These are phyloP conservation scores for Drosophila yakuba DNA, from an alignment of 1,140 invertebrate genomes.

Conservation along the genomic window DNA sequence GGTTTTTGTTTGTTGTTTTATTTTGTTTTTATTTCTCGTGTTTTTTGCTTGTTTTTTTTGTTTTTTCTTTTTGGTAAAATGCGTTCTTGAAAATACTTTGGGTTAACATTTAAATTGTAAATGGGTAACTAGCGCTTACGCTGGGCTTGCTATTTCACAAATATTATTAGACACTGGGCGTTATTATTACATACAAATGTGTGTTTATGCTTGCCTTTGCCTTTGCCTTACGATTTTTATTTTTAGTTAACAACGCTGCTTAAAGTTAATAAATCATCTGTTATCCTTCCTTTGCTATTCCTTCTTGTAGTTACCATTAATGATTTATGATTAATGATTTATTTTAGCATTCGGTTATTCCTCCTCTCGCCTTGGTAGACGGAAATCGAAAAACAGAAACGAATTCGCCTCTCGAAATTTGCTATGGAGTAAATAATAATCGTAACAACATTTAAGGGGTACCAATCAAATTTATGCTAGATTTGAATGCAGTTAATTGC, in stretches of 20 bases:
- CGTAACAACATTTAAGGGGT: slow-evolving; percentile 43
- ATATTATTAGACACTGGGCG: slow-evolving; percentile 67
- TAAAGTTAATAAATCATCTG: slow-evolving; percentile 72
- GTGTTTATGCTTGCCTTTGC: slow-evolving; percentile 36
- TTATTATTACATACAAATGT: slow-evolving; percentile 70
- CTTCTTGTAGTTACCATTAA: slow-evolving; percentile 23
- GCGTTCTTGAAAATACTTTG: slow-evolving; percentile 79
- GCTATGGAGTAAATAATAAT: slow-evolving; percentile 40
- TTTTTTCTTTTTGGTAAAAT: slow-evolving; percentile 61
- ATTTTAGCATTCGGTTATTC: slow-evolving; percentile 32
- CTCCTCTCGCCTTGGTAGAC: slow-evolving; percentile 36
- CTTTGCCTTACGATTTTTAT: slow-evolving; percentile 48
- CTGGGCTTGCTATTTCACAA: slow-evolving; percentile 59
- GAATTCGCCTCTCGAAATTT: slow-evolving; percentile 50
- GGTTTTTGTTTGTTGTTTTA: slow-evolving; percentile 27
- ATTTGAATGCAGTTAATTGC: slow-evolving; percentile 40
- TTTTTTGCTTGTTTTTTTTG: slow-evolving; percentile 29
- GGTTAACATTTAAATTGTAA: slow-evolving; percentile 76
- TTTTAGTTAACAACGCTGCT: slow-evolving; percentile 78
- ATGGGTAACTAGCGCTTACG: slow-evolving; percentile 58
- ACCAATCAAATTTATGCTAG: slow-evolving; percentile 42
- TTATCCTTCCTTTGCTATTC: slow-evolving; percentile 20
- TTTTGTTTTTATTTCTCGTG: slow-evolving; percentile 34
- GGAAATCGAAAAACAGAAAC: slow-evolving; percentile 52
- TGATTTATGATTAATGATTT: slow-evolving; percentile 21